Base-by-base conservation (phyloP, 1,140 invertebrate species). In the Formica selysi region DNA sequence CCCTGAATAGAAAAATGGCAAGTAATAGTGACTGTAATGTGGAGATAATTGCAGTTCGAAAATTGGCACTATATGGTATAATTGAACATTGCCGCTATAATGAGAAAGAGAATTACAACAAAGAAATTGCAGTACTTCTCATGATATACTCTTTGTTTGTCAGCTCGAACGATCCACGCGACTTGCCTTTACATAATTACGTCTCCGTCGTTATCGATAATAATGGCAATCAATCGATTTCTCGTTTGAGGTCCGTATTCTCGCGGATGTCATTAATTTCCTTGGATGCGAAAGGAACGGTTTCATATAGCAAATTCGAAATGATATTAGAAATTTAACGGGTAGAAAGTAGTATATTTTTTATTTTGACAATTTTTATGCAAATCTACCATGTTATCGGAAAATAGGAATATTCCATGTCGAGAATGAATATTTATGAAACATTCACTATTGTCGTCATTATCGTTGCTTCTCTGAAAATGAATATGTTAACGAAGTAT, bases 31-130 rank as follows among this genome's bases (percentile, higher is more conserved):
- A 29, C 22, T 41, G n/a, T 19, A 16, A 0, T 73, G 16, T 57
- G 36, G 67, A 59, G 32, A 13, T 83, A 83, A 83, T 61, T 32
- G 68, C 26, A 36, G 11, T 74, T 83, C 13, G 68, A 16, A 59
- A 61, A 74, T 73, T 48, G 68, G 36, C 57, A 32, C 73, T 61
- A 51, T 61, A 16, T 70, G 65, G 36, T 83, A 36, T 26, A 80
- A 83, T 83, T 73, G 79, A 62, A 7, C 38, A 32, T 16, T 19
- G 22, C 22, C 38, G 29, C 36, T 71, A 26, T 44, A 51, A 73
- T 51, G 19, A 59, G 44, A 81, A 71, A 81, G 65, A 22, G 11
- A n/a, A n/a, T 80, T 32, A 36, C 38, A 62, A 62, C 54, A 48
- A 74, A 74, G 54, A 48, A 83, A 73, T 74, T 61, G 19, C 29